A percentile compares a stretch with the other conserved stretches of the same genome.
Evolutionary conservation across 2,113 vertebrate species (phyloP).

Genomic region (Dipodomys ordii): DNA sequence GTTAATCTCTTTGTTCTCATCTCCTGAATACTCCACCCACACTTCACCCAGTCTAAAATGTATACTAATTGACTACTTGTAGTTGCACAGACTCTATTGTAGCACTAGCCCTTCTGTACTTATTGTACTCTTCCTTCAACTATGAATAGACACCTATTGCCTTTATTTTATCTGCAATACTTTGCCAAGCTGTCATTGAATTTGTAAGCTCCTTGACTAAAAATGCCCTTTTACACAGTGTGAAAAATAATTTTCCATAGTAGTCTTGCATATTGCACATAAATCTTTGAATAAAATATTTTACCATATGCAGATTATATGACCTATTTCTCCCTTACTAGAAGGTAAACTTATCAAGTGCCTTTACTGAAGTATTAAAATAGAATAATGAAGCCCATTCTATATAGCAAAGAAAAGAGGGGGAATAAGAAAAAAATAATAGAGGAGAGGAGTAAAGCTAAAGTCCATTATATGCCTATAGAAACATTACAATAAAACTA

Average conservation of each 20-base stretch:
- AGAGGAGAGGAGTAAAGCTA: no score
- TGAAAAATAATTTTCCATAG: background rate
- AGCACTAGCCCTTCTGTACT: background rate
- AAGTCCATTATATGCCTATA: no score
- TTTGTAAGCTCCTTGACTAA: background rate
- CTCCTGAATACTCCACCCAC: background rate
- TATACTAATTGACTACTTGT: background rate
- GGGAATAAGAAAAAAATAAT: no score
- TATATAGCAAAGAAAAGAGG: no score
- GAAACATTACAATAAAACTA: no score
- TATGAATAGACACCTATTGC: background rate
- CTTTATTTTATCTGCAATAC: conserved; percentile 12
- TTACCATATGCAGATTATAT: background rate
- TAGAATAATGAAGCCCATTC: no score
- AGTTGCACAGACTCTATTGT: background rate
- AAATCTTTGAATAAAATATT: background rate
- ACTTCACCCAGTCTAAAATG: background rate
- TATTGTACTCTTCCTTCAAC: background rate
- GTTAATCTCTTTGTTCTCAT: background rate
- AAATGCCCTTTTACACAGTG: background rate
- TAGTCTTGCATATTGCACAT: background rate
- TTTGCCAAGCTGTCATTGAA: background rate
- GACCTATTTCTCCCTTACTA: background rate
- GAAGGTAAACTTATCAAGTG: background rate
- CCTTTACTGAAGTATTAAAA: background rate